Conservation (phyloP, 1,140 invertebrate species). For the Thaumetopoea pityocampa region DNA sequence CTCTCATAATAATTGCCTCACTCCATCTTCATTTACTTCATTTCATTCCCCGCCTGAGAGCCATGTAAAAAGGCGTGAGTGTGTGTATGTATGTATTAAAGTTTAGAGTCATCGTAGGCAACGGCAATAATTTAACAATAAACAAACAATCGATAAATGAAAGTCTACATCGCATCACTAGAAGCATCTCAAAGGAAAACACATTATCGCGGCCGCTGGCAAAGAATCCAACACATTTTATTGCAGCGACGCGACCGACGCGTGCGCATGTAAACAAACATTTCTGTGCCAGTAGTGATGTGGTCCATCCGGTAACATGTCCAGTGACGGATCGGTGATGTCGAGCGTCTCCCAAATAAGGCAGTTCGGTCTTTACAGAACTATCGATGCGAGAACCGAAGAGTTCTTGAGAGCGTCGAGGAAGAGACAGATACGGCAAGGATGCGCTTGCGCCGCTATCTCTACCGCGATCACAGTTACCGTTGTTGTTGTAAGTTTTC, state of each 20-base stretch:
- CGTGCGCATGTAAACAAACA: slow-evolving; percentile 22
- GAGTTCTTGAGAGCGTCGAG: slow-evolving; percentile 60
- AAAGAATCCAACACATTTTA: slow-evolving; percentile 50
- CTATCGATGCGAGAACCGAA: slow-evolving; percentile 59
- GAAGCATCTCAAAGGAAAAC: slow-evolving; percentile 57
- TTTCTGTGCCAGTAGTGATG: slow-evolving; percentile 47
- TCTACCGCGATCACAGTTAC: slow-evolving; percentile 60
- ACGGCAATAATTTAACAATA: too few relatives aligned
- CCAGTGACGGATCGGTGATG: slow-evolving; percentile 46
- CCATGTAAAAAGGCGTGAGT: too few relatives aligned
- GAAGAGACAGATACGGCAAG: slow-evolving; percentile 54
- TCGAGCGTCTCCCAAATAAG: slow-evolving; percentile 34
- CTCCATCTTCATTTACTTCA: too few relatives aligned
- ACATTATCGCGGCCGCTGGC: slow-evolving; percentile 29
- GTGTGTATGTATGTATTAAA: too few relatives aligned
- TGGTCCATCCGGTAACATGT: slow-evolving; percentile 42
- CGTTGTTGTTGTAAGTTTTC: slow-evolving; percentile 56
- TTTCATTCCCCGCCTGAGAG: too few relatives aligned
- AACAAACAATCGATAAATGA: too few relatives aligned
- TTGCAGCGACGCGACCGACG: slow-evolving; percentile 37
- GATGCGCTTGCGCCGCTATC: slow-evolving; percentile 59
- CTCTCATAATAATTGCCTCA: too few relatives aligned
- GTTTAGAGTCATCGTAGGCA: too few relatives aligned
- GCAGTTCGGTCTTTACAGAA: slow-evolving; percentile 64
- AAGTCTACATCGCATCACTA: slow-evolving; percentile 26